These are phyloP conservation scores for Scopus umbretta DNA, from an alignment of 2,113 vertebrate genomes.

Conservation along the genomic window DNA sequence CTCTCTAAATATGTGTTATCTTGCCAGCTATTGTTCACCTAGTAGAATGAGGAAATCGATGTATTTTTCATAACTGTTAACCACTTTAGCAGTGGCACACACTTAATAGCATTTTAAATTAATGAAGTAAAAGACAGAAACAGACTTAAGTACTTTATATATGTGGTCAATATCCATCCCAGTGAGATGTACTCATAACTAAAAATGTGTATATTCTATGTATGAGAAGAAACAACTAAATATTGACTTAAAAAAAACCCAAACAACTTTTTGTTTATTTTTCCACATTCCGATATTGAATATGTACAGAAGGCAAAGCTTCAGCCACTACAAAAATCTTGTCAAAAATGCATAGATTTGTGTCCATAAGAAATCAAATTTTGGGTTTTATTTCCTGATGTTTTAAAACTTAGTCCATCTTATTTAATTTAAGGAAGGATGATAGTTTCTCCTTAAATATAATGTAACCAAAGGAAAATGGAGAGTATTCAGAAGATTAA, in stretches of 20 bases:
- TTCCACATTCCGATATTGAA: neutral
- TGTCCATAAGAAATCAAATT: neutral
- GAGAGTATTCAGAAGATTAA: slow-evolving; percentile 5
- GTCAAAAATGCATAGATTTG: neutral
- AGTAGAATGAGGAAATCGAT: neutral
- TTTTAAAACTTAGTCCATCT: neutral
- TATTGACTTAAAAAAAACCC: neutral
- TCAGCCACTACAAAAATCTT: neutral
- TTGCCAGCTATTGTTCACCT: neutral
- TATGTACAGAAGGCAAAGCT: neutral
- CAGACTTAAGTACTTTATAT: too few relatives aligned
- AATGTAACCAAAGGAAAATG: neutral
- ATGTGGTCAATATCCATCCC: neutral
- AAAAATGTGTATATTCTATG: neutral
- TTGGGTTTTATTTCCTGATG: neutral
- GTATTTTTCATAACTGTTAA: neutral
- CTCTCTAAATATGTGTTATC: neutral
- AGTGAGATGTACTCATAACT: neutral
- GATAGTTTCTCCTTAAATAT: neutral
- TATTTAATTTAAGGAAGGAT: neutral
- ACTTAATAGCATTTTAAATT: neutral
- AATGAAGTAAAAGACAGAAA: neutral
- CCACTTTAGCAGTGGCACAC: neutral
- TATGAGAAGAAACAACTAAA: neutral
- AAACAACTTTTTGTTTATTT: neutral